Base-by-base conservation (phyloP, 2,888 invertebrate genomes). In the Coenonympha arcania region DNA sequence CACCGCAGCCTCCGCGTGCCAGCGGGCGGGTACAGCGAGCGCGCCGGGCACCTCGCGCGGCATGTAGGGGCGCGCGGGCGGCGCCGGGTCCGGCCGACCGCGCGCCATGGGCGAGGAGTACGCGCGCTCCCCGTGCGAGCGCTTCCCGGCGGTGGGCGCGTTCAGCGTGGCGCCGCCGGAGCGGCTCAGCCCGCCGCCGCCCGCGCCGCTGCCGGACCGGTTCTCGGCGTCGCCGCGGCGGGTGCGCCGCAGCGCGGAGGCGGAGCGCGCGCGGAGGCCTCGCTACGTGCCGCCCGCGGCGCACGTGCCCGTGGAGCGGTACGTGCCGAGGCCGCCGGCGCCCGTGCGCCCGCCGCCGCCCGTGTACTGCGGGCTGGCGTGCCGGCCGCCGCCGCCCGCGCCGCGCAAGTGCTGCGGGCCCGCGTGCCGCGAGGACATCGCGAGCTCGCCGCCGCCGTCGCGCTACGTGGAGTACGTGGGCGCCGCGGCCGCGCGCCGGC, bases 221-320 rank as follows among this genome's bases (percentile, higher is more conserved):
- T 79, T 82, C 69, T 76, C 87, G 86, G 88, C 88, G 57, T 88
- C 71, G 70, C 89, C 72, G 80, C 88, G 74, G 87, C 90, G 76
- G 80, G 90, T 73, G 82, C 86, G 90, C 65, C 90, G 91, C 64
- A 87, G 90, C 54, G 90, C 90, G 54, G 90, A 91, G 48, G 89
- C 89, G 57, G 90, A 90, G 57, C 91, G 91, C 68, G 89, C 90
- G 62, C 77, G 84, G 62, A 73, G 84, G 56, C 90, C 75, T 74
- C 85, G 90, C 61, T 91, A 91, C 64, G 88, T 91, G 58, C 90
- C 91, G 15, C 90, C 91, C 4, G 89, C 90, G 54, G 91, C 90
- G 11, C 92, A 92, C 74, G 90, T 90, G 65, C 91, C 91, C 11
- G 90, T 91, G 59, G 91, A 92, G 79, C 88, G 92, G 62, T 92